Conservation (phyloP, 2,888 invertebrate genomes). For the Acrocyrtus sp. region DNA sequence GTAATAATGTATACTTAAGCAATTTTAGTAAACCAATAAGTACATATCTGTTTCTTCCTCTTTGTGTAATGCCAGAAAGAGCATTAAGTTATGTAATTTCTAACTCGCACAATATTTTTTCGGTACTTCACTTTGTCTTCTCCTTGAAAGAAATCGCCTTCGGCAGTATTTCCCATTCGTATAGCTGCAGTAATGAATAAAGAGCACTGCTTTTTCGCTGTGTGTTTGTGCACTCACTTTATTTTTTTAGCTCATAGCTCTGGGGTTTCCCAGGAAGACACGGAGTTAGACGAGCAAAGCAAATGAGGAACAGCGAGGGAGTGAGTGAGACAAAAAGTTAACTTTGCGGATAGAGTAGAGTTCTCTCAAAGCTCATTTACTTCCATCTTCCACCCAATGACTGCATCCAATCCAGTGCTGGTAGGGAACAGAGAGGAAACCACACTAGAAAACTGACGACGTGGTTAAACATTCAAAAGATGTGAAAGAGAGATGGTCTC, state of each 20-base stretch:
- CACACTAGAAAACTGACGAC: conserved; percentile 51
- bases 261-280: conserved; percentile 48
- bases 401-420: too few relatives aligned
- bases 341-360: conserved; percentile 17
- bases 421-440: conserved; percentile 16
- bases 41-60: too few relatives aligned
- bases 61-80: too few relatives aligned
- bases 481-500: conserved; percentile 53
- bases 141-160: conserved; percentile 33
- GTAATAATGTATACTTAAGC: too few relatives aligned
- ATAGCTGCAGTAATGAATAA: too few relatives aligned
- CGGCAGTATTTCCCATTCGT: conserved; percentile 30
- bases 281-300: neutral
- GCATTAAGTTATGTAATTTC: too few relatives aligned
- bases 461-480: conserved; percentile 49
- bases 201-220: too few relatives aligned
- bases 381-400: too few relatives aligned
- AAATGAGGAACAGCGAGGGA: neutral
- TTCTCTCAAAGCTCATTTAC: conserved; percentile 22
- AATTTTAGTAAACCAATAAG: too few relatives aligned
- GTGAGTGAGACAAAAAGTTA: conserved; percentile 18
- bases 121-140: conserved; percentile 49
- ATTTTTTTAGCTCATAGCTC: too few relatives aligned
- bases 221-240: too few relatives aligned
- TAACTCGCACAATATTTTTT: too few relatives aligned